Evolutionary conservation across 2,888 invertebrate species (phyloP), one percentile per base, ranked within the genome.

Genomic region (Pogonocherus hispidulus): DNA sequence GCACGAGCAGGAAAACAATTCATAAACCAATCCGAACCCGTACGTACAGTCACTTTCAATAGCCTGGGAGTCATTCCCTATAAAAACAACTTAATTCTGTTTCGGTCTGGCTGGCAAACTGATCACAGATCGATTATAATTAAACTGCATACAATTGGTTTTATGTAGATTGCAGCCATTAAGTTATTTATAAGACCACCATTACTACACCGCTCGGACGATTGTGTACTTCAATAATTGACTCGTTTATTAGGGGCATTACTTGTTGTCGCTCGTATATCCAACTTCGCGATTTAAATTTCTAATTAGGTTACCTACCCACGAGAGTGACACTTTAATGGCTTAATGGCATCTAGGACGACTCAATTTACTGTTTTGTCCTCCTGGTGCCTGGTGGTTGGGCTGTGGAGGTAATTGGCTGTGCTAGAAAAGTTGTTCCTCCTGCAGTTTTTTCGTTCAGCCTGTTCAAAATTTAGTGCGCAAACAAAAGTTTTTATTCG

Each of bases 51-150:
- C 49, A 22, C 49, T 51, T 51, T 51, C 49, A 23, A 22, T n/a
- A n/a, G n/a, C n/a, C n/a, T 51, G 49, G 23, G 22, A 22, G 51
- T 59, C 56, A 64, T 60, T 55, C 44, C 62, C 60, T 64, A 75
- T 77, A 75, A 79, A 79, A 80, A 79, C 77, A 75, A 77, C 76
- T 79, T 78, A 78, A 79, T 79, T n/a, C n/a, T 67, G 71, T 72
- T 72, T 74, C 67, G 81, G 80, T 79, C 76, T 76, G 77, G 69
- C 73, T 76, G 75, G 74, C 74, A 75, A 78, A 79, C 78, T 76
- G 80, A 81, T 79, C 80, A 46, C 63, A 76, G 74, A 77, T 78
- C 71, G 71, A 74, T 76, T 76, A 76, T 78, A 80, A 80, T 81
- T 76, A 76, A 73, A 72, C 71, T 62, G 72, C 66, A 67, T 63